These are phyloP conservation scores for Oryctes rhinoceros DNA, from an alignment of 1,140 invertebrate species.

Conservation along the genomic window DNA sequence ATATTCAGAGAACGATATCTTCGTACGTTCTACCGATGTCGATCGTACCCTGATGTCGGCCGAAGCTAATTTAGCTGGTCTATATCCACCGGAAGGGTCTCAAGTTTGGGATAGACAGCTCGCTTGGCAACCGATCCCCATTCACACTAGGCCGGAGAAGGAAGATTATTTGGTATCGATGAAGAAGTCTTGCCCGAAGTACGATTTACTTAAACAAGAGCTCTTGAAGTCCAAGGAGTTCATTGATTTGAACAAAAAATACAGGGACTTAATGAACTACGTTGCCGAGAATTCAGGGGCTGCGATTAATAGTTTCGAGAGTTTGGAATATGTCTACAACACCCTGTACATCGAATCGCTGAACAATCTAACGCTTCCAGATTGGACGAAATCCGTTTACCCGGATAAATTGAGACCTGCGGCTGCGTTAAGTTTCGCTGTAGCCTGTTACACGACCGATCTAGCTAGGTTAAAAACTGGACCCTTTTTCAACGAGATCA, in stretches of 20 bases:
- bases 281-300: slow-evolving; percentile 69
- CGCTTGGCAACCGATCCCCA: slow-evolving; percentile 89
- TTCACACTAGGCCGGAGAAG: slow-evolving; percentile 77
- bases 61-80: slow-evolving; percentile 81
- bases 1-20: slow-evolving; percentile 63
- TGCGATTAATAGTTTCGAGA: slow-evolving; percentile 64
- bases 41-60: slow-evolving; percentile 93
- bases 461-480: slow-evolving; percentile 69
- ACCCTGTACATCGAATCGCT: slow-evolving; percentile 74
- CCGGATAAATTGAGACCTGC: slow-evolving; percentile 64
- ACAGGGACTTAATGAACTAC: slow-evolving; percentile 71
- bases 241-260: slow-evolving; percentile 66
- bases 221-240: slow-evolving; percentile 69
- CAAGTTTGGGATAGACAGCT: slow-evolving; percentile 75
- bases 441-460: slow-evolving; percentile 63
- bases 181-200: slow-evolving; percentile 74
- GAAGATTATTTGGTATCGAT: slow-evolving; percentile 69
- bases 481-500: slow-evolving; percentile 65
- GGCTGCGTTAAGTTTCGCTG: slow-evolving; percentile 64
- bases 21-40: slow-evolving; percentile 77
- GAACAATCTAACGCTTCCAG: slow-evolving; percentile 76
- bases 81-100: slow-evolving; percentile 71
- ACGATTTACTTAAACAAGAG: slow-evolving; percentile 66
- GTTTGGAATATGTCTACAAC: slow-evolving; percentile 72
- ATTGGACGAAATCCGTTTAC: slow-evolving; percentile 72